Percentiles rank a stretch among this genome's conserved stretches.
Evolutionary conservation across 2,797 vertebrate species (phyloP).

Genomic region (Mycteria americana): DNA sequence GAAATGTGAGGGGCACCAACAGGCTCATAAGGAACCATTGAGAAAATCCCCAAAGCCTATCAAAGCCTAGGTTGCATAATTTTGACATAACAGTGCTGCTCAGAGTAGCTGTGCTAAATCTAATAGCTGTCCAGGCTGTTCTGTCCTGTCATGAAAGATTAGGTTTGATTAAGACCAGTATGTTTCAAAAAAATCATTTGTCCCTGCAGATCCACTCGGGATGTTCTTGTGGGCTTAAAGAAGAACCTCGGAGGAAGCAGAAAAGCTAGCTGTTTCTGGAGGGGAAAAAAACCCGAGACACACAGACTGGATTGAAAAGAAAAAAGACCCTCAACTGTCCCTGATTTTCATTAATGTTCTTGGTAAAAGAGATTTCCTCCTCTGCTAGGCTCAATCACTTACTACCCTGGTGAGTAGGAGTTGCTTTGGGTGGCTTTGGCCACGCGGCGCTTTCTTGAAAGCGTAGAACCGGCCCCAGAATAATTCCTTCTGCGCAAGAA

Average conservation of each 20-base stretch:
- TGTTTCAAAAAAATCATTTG: conserved; percentile 19
- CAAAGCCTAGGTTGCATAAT: conserved; percentile 37
- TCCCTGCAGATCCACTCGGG: background rate
- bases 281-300: background rate
- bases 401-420: background rate
- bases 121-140: conserved; percentile 3
- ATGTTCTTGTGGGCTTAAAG: conserved; percentile 20
- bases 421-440: background rate
- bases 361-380: background rate
- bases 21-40: conserved; percentile 28
- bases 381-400: background rate
- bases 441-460: background rate
- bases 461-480: background rate
- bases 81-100: conserved; percentile 27
- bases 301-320: background rate
- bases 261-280: background rate
- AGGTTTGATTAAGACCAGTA: conserved; percentile 42
- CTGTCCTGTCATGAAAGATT: conserved; percentile 39
- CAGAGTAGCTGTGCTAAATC: conserved; percentile 17
- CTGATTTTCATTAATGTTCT: background rate
- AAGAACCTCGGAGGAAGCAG: background rate
- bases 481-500: background rate
- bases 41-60: conserved; percentile 59
- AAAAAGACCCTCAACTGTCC: background rate
- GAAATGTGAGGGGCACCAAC: conserved; percentile 41